Evolutionary conservation across 2,113 vertebrate species (phyloP).

Genomic region (Anas platyrhynchos): DNA sequence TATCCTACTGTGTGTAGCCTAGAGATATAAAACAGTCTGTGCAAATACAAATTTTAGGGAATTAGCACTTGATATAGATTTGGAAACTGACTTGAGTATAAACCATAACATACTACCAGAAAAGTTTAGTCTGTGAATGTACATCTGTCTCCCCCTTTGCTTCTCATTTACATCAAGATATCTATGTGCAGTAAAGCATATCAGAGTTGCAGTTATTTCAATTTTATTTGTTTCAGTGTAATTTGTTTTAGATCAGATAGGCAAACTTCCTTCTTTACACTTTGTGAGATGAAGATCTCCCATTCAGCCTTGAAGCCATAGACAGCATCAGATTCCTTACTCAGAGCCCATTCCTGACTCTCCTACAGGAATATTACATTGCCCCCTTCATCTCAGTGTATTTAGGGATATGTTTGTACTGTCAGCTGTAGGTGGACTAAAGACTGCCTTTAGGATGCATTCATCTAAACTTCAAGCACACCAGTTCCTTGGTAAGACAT

Average conservation of each 20-base stretch:
- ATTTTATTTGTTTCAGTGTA: not conserved
- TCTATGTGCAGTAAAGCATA: not conserved
- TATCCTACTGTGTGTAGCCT: not conserved
- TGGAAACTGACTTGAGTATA: not conserved
- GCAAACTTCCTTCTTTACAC: not conserved
- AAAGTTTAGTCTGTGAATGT: not conserved
- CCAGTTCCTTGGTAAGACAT: not conserved
- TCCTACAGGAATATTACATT: rapidly evolving
- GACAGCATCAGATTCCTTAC: not conserved
- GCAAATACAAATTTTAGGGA: not conserved
- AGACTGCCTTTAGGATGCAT: not conserved
- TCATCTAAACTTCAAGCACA: not conserved
- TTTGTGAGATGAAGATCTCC: not conserved
- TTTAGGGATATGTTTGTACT: not conserved
- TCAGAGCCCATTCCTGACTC: not conserved
- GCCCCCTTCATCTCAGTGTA: not conserved
- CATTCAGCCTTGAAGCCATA: not conserved
- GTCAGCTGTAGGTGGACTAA: not conserved
- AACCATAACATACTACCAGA: not conserved
- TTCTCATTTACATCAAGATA: not conserved
- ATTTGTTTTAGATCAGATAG: not conserved
- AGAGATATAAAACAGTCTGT: not conserved
- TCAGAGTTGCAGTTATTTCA: not conserved
- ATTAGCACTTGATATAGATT: not conserved
- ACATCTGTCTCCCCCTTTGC: not conserved